These are phyloP conservation scores for Bubo blakistoni DNA, from an alignment of 2,113 vertebrate genomes.

Conservation along the genomic window DNA sequence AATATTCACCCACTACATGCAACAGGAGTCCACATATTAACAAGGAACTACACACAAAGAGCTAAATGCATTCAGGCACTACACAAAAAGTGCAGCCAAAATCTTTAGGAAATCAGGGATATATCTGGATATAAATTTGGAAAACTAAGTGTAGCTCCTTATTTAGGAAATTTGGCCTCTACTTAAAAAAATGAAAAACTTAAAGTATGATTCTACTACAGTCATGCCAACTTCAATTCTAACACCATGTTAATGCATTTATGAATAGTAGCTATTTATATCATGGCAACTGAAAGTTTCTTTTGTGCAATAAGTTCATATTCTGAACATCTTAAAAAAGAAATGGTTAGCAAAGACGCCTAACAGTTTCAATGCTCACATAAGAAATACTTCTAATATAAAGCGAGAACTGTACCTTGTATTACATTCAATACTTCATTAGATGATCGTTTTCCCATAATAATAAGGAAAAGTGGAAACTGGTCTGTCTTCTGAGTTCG, in stretches of 20 bases:
- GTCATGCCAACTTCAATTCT: neutral
- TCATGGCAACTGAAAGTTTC: neutral
- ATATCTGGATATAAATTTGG: neutral
- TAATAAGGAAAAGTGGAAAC: constrained; percentile 96
- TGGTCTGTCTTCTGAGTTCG: constrained; percentile 98
- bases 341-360: neutral
- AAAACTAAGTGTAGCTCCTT: neutral
- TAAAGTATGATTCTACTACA: neutral
- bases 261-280: neutral
- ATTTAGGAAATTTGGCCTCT: neutral
- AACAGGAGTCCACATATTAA: neutral
- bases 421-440: constrained; percentile 99
- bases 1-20: neutral
- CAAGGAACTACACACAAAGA: neutral
- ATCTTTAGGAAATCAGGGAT: neutral
- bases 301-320: neutral
- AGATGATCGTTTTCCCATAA: constrained; percentile 98
- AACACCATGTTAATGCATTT: neutral
- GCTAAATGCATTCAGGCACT: neutral
- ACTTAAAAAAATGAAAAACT: neutral
- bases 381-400: neutral
- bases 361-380: neutral
- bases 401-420: constrained; percentile 81
- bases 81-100: neutral
- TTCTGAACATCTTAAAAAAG: neutral